Conservation (phyloP, 2,113 vertebrate species). For the Rhabdomys dilectus region DNA sequence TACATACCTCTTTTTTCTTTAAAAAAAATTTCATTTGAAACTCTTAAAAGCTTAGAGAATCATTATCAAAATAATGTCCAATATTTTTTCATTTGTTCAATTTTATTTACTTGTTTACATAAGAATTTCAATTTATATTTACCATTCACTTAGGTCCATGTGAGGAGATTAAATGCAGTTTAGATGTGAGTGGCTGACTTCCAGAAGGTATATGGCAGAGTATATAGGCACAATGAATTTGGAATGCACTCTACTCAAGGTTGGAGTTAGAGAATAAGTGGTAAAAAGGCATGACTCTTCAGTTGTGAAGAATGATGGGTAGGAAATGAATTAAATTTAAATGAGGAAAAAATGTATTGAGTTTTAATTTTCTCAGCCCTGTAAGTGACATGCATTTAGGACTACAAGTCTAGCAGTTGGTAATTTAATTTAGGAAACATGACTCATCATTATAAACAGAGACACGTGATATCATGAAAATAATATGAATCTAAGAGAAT, state of each 20-base stretch:
- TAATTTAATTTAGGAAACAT: slow-evolving; percentile 45
- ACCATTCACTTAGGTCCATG: background rate
- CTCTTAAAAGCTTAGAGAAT: background rate
- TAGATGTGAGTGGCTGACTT: background rate
- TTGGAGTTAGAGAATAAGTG: background rate
- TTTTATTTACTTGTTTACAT: slow-evolving; percentile 62
- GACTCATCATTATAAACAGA: slow-evolving; percentile 9
- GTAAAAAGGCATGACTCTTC: background rate
- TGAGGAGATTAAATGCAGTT: slow-evolving; percentile 28
- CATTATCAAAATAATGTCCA: slow-evolving; percentile 23
- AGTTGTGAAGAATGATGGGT: slow-evolving; percentile 38
- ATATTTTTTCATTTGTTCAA: background rate
- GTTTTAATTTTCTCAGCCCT: slow-evolving; percentile 20
- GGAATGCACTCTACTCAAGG: background rate
- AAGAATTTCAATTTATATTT: slow-evolving; percentile 60
- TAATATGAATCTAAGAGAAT: background rate
- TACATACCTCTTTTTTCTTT: background rate
- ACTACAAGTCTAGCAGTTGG: slow-evolving; percentile 15
- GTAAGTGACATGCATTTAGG: background rate
- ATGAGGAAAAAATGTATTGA: background rate
- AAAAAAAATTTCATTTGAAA: background rate
- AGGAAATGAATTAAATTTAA: slow-evolving; percentile 45
- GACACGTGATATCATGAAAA: background rate
- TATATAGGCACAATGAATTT: slow-evolving; percentile 18
- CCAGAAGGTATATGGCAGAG: slow-evolving; percentile 34